Evolutionary conservation across 2,797 vertebrate species (phyloP).

Genomic region (Carapus acus): DNA sequence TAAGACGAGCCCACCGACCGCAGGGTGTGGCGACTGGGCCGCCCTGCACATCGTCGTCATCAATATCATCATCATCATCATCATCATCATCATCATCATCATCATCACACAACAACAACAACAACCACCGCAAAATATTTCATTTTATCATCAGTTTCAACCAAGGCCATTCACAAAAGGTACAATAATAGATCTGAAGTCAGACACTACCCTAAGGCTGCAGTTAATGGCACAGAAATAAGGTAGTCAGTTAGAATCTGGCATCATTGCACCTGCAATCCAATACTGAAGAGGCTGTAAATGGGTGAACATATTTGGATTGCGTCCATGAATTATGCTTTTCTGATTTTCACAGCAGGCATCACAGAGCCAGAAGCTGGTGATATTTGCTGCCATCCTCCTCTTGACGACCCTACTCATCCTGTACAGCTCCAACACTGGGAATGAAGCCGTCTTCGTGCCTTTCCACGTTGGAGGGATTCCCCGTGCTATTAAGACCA

Average conservation of each 20-base stretch:
- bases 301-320: neutral
- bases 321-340: neutral
- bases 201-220: too few species aligned
- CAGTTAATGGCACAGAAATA: too few species aligned
- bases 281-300: too few species aligned
- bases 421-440: slow-evolving; percentile 86
- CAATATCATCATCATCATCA: neutral
- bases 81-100: neutral
- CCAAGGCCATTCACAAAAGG: too few species aligned
- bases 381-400: slow-evolving; percentile 81
- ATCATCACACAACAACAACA: too few species aligned
- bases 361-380: slow-evolving; percentile 79
- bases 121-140: too few species aligned
- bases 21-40: slow-evolving; percentile 22
- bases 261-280: too few species aligned
- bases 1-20: slow-evolving; percentile 31
- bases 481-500: slow-evolving; percentile 48
- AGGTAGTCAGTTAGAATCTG: too few species aligned
- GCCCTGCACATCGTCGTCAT: neutral
- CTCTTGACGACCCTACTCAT: slow-evolving; percentile 89
- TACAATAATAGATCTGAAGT: too few species aligned
- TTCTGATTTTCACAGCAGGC: slow-evolving; percentile 40
- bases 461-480: slow-evolving; percentile 57
- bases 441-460: slow-evolving; percentile 66
- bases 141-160: too few species aligned